These are phyloP conservation scores for Philantomba maxwellii DNA, from an alignment of 2,113 vertebrate genomes.

Conservation along the genomic window DNA sequence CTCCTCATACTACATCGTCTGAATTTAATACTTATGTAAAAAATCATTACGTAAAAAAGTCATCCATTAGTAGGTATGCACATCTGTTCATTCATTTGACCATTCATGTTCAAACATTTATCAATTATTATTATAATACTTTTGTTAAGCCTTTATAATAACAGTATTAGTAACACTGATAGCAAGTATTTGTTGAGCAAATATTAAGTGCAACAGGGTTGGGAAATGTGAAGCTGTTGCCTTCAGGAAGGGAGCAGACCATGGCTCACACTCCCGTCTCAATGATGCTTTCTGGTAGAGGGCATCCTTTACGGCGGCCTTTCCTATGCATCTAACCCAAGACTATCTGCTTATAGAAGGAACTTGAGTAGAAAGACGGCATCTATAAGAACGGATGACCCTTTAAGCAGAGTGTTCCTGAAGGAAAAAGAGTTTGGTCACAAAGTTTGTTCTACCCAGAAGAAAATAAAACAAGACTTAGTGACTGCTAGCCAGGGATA, in stretches of 20 bases:
- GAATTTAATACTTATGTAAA: neutral
- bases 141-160: neutral
- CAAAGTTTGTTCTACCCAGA: neutral
- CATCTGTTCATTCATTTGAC: neutral
- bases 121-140: neutral
- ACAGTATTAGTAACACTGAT: neutral
- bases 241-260: neutral
- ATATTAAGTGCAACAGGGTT: neutral
- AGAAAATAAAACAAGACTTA: neutral
- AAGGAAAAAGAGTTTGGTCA: neutral
- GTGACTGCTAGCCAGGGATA: neutral
- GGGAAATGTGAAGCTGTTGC: neutral
- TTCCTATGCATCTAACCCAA: neutral
- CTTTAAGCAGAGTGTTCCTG: neutral
- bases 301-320: neutral
- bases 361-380: neutral
- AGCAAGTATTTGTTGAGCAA: neutral
- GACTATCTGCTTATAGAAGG: neutral
- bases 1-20: neutral
- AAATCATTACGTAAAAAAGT: neutral
- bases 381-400: accelerated
- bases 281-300: neutral
- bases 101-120: neutral
- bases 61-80: neutral
- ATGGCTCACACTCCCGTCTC: neutral